A percentile compares a stretch with the other conserved stretches of the same genome.
These are phyloP conservation scores for Pantherophis vulpinus DNA, from an alignment of 2,797 vertebrate genomes.

Conservation along the genomic window DNA sequence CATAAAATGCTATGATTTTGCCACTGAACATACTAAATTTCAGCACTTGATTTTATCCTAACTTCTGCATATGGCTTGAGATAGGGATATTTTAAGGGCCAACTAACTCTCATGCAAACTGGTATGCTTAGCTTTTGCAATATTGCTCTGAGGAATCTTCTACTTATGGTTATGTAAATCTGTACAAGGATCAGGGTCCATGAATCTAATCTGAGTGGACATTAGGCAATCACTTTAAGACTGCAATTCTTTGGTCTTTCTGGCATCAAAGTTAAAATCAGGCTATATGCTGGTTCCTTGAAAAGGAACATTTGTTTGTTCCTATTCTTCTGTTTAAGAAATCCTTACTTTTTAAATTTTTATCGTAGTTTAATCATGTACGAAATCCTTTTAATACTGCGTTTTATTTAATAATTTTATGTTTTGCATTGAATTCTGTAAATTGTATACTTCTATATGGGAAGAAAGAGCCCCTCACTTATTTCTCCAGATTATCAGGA, in stretches of 20 bases:
- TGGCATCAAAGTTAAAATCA: background rate
- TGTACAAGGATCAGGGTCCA: background rate
- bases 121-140: background rate
- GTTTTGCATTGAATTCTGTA: background rate
- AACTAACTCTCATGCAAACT: background rate
- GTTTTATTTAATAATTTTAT: background rate
- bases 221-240: background rate
- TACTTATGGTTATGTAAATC: background rate
- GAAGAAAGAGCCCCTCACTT: background rate
- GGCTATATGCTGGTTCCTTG: background rate
- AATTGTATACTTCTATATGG: background rate
- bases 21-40: background rate
- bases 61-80: background rate
- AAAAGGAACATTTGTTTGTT: background rate
- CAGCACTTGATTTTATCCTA: background rate
- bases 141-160: background rate
- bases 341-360: background rate
- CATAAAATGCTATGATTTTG: background rate
- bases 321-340: background rate
- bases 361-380: background rate
- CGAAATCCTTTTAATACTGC: background rate
- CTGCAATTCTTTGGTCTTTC: background rate
- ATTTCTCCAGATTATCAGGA: background rate
- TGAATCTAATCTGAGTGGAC: background rate
- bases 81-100: background rate